Evolutionary conservation across 2,888 invertebrate species (phyloP), one percentile per base, ranked within the genome.

Genomic region (Limnephilus rhombicus): DNA sequence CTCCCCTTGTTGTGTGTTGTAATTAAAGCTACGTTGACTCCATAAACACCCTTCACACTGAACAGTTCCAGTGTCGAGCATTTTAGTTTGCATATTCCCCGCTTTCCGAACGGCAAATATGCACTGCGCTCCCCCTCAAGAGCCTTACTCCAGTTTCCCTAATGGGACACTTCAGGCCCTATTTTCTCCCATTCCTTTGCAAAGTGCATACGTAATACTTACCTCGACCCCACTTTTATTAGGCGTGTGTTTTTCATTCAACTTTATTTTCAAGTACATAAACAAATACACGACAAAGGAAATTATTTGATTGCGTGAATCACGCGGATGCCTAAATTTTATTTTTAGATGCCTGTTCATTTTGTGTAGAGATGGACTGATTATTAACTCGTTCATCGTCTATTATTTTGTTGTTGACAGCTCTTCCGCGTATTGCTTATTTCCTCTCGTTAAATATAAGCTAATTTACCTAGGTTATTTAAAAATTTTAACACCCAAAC

Each of bases 21-120:
- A 41, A 85, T 85, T 85, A 85, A 85, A 85, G 41, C 85, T 0
- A n/a, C 7, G 85, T 85, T 85, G n/a, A 85, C 85, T 85, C 85
- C 45, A 85, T 85, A 85, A 85, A 85, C 85, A 85, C n/a, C 85
- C 41, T 68, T 68, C 53, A 68, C 49, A 85, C 85, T 37, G 37
- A 12, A 41, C 9, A 45, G 85, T 85, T 85, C 85, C n/a, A 85
- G 85, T 85, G 41, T 41, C 41, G 53, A 68, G 41, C 41, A 85
- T 85, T 83, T 83, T 37, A 83, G 41, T 85, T 85, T 85, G 85
- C 41, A 18, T 85, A 41, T 41, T 85, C 85, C 85, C 41, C 85
- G 37, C 12, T 45, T 68, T 4, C 53, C 53, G 24, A 68, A 68
- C 85, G 85, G 85, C 34, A 29, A 83, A 31, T 83, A 83, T 85